A percentile compares a stretch with the other conserved stretches of the same genome.
Conservation (phyloP, 2,888 invertebrate species). For the Diabrotica balteata region DNA sequence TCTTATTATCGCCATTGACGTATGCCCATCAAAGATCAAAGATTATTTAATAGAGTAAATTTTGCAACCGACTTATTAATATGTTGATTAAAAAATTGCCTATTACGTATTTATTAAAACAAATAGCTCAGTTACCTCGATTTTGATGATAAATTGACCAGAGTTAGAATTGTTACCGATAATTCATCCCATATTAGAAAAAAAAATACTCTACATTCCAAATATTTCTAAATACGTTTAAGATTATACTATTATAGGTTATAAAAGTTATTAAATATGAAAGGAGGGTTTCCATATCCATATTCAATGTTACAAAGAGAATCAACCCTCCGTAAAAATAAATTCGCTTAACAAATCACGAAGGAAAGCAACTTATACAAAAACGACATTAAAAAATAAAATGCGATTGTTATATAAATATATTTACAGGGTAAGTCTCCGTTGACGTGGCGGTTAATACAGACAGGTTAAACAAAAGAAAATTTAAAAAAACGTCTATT, state of each 20-base stretch:
- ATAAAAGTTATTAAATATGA: slow-evolving; percentile 40
- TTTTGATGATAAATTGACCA: not conserved
- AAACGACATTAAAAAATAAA: slow-evolving; percentile 33
- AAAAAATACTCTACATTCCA: slow-evolving; percentile 46
- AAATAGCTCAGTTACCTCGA: not conserved
- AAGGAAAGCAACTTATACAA: slow-evolving; percentile 31
- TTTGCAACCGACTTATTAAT: not conserved
- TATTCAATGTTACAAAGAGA: slow-evolving; percentile 38
- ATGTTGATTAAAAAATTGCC: not conserved
- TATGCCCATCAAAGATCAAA: too few relatives aligned
- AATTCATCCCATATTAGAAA: slow-evolving; percentile 37
- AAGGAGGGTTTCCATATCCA: slow-evolving; percentile 33
- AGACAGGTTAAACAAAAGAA: too few relatives aligned
- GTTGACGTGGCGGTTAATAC: too few relatives aligned
- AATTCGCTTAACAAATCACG: slow-evolving; percentile 46
- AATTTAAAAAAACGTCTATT: too few relatives aligned
- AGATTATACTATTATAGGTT: slow-evolving; percentile 48
- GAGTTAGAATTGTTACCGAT: slow-evolving; percentile 13
- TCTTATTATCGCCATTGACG: too few relatives aligned
- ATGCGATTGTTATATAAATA: slow-evolving; percentile 45
- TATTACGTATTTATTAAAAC: not conserved
- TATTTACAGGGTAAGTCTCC: not conserved
- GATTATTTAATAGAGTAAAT: too few relatives aligned
- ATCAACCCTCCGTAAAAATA: slow-evolving; percentile 38
- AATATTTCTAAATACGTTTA: slow-evolving; percentile 53